These are phyloP conservation scores for Malurus leucopterus DNA, from an alignment of 2,797 vertebrate genomes.

Conservation along the genomic window DNA sequence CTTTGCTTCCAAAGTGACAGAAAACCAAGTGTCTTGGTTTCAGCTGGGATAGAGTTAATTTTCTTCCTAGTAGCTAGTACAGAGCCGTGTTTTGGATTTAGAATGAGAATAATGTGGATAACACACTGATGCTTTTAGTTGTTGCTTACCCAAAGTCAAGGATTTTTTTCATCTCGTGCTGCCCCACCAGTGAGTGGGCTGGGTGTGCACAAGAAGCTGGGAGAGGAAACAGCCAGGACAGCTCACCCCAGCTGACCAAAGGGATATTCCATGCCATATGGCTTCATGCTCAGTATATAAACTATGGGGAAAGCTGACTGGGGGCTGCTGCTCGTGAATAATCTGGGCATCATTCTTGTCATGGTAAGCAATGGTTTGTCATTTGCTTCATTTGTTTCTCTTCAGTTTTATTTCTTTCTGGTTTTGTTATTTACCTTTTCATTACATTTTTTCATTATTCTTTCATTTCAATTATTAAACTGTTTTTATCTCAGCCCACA, in stretches of 20 bases:
- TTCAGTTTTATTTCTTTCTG: neutral
- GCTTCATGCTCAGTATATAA: neutral
- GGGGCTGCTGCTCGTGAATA: neutral
- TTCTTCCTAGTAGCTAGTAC: neutral
- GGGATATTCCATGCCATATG: neutral
- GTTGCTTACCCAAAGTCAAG: neutral
- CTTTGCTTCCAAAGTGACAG: neutral
- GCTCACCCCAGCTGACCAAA: neutral
- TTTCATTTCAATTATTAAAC: neutral
- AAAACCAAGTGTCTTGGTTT: neutral
- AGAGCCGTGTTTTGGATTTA: neutral
- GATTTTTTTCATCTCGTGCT: neutral
- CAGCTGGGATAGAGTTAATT: neutral
- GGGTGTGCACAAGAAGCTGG: neutral
- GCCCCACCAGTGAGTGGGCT: accelerated
- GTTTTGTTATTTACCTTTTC: neutral
- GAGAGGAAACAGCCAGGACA: neutral
- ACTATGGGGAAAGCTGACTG: neutral
- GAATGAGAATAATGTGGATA: neutral
- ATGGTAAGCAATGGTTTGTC: neutral
- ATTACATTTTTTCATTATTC: neutral
- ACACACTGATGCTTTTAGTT: neutral
- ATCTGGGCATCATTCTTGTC: neutral
- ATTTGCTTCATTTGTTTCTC: neutral
- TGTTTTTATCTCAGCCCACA: neutral